phyloP scores from a whole-genome alignment of 2,888 invertebrate species.

The Xestia c-nigrum region DNA sequence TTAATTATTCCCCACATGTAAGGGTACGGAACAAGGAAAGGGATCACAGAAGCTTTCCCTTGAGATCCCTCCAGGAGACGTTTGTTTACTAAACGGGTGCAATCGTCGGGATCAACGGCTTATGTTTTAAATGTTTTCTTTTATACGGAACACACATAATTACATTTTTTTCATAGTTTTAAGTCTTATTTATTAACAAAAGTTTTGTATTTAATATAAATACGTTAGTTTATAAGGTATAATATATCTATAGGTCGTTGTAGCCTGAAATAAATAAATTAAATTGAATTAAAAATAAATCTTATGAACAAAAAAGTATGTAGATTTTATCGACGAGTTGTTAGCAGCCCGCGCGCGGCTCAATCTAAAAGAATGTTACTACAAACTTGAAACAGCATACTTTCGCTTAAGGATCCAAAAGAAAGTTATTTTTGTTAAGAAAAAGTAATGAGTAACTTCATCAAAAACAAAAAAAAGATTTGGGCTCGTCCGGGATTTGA shows the following conservation, averaged over 20 bases:
- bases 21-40: conserved; percentile 70
- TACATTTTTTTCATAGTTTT: too few relatives aligned
- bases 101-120: conserved; percentile 68
- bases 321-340: not conserved
- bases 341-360: not conserved
- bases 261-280: too few relatives aligned
- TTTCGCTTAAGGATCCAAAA: not conserved
- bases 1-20: conserved; percentile 84
- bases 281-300: not conserved
- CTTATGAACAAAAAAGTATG: not conserved
- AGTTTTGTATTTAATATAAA: too few relatives aligned
- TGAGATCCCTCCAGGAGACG: conserved; percentile 69
- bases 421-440: not conserved
- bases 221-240: too few relatives aligned
- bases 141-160: conserved; percentile 1
- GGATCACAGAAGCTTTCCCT: conserved; percentile 73
- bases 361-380: too few relatives aligned
- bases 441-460: not conserved
- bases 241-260: too few relatives aligned
- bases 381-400: not conserved
- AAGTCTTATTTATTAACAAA: too few relatives aligned
- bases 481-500: conserved; percentile 91
- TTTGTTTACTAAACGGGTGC: conserved; percentile 74
- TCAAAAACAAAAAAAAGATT: conserved; percentile 69
- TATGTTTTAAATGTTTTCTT: conserved; percentile 46